Percentiles rank a stretch among this genome's conserved stretches.
Evolutionary conservation across 1,140 invertebrate species (phyloP).

Genomic region (Bombus fervidus): DNA sequence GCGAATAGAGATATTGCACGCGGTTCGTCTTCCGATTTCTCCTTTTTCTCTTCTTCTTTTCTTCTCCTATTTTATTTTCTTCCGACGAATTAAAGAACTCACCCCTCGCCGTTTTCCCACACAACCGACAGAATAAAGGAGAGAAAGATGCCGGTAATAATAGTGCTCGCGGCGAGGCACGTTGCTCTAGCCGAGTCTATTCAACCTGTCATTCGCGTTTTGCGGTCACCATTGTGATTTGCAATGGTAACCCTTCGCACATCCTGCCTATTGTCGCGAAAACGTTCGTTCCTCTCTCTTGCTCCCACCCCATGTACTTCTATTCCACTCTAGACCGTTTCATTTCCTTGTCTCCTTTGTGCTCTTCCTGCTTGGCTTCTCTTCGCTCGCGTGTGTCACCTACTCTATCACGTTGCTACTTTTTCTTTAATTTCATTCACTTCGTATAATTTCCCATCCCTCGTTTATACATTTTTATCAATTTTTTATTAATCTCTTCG

Average conservation of each 20-base stretch:
- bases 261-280: slow-evolving; percentile 77
- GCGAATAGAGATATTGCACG: background rate
- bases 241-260: slow-evolving; percentile 75
- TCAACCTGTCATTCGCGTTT: slow-evolving; percentile 74
- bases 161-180: slow-evolving; percentile 55
- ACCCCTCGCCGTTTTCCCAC: slow-evolving; percentile 63
- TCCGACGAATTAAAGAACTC: slow-evolving; percentile 54
- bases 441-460: background rate
- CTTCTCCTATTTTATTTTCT: background rate
- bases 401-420: background rate
- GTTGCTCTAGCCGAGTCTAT: slow-evolving; percentile 73
- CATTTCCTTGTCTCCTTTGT: slow-evolving; percentile 18
- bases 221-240: slow-evolving; percentile 77
- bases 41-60: background rate
- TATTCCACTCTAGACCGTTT: slow-evolving; percentile 41
- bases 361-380: slow-evolving; percentile 15
- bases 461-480: background rate
- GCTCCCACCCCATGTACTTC: background rate
- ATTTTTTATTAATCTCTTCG: background rate
- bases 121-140: slow-evolving; percentile 62
- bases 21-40: background rate
- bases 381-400: background rate
- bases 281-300: slow-evolving; percentile 45
- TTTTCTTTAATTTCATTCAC: background rate
- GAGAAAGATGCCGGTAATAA: slow-evolving; percentile 69